Base-by-base conservation (phyloP, 2,888 invertebrate species). In the Bombylius discolor region DNA sequence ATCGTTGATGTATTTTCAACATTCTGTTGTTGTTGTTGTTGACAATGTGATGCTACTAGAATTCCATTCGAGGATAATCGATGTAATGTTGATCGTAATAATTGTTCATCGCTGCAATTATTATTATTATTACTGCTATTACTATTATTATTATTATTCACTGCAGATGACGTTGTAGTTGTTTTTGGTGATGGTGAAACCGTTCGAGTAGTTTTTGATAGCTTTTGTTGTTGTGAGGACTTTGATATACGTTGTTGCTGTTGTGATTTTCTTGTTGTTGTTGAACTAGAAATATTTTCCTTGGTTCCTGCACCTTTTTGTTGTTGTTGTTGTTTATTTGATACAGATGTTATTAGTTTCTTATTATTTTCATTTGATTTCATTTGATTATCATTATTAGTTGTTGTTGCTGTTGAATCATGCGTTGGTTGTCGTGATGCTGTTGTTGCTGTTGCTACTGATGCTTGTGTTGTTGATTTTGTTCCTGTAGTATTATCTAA, bases 401-500 rank as follows among this genome's bases (percentile, higher is more conserved):
- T 47, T 44, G 49, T 49, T 23, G 49, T 46, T 14, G 55, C 42
- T 45, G 51, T 52, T 14, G 54, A 49, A n/a, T 51, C 47, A 52
- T 45, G 60, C 56, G 33, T 62, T 58, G 42, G 55, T 55, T 55
- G 56, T 60, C 32, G 53, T 55, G 33, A 44, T 52, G 45, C 42
- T 49, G 48, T 23, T 49, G 31, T 53, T 49, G 5, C 39, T 12
- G 47, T 56, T 56, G 51, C 34, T 52, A 54, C 23, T 32, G 51
- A 36, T 34, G 34, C 54, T 47, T 44, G 45, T 55, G 50, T 45
- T 53, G n/a, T 58, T 54, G 4, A 58, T 55, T 47, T 56, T 58
- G 39, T 49, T 56, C 47, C 57, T 51, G 23, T 36, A 47, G 62
- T 63, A n/a, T 47, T 23, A 39, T 63, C 63, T 9, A 56, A 33